phyloP scores from a whole-genome alignment of 2,113 vertebrate species.

The Brachionichthys hirsutus region DNA sequence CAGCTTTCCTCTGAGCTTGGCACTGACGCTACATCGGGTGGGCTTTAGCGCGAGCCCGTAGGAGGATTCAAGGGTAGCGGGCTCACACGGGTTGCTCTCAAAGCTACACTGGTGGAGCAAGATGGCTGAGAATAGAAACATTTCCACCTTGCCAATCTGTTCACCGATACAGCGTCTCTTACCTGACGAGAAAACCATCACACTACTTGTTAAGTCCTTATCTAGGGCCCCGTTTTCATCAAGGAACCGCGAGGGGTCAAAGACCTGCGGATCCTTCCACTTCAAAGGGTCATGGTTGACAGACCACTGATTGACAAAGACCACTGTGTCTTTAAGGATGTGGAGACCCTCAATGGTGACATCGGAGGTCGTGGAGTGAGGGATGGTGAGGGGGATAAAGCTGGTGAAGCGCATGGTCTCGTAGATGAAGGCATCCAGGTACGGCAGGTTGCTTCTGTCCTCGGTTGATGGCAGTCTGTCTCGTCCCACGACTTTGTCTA shows the following conservation, averaged over 20 bases:
- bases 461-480: constrained; percentile 75
- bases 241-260: constrained; percentile 82
- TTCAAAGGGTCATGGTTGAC: constrained; percentile 83
- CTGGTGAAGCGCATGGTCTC: constrained; percentile 86
- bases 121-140: constrained; percentile 82
- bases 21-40: constrained; percentile 63
- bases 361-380: constrained; percentile 83
- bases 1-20: constrained; percentile 74
- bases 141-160: constrained; percentile 82
- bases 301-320: constrained; percentile 90
- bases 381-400: constrained; percentile 88
- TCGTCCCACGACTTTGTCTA: constrained; percentile 81
- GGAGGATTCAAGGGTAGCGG: constrained; percentile 72
- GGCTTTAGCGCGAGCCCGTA: constrained; percentile 83
- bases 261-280: constrained; percentile 82
- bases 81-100: constrained; percentile 71
- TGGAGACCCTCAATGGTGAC: constrained; percentile 81
- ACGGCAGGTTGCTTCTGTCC: constrained; percentile 75
- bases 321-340: constrained; percentile 85
- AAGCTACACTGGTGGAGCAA: constrained; percentile 85
- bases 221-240: constrained; percentile 70
- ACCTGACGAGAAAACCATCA: constrained; percentile 86
- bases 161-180: constrained; percentile 84
- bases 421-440: constrained; percentile 85
- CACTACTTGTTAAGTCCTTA: constrained; percentile 70